Conservation (phyloP, 2,888 invertebrate genomes). For the Venusia cambrica region DNA sequence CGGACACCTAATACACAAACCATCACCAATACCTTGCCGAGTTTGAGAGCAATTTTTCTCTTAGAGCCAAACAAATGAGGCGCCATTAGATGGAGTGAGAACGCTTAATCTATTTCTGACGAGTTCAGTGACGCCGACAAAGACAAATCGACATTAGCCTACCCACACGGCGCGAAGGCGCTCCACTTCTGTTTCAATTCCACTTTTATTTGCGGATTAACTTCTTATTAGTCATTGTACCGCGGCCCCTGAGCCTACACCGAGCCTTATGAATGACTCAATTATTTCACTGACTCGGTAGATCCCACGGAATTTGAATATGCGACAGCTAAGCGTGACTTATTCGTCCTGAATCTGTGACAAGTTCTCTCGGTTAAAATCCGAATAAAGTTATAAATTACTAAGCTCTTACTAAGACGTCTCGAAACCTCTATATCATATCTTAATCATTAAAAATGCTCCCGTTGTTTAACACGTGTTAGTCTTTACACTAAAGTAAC, state of each 20-base stretch:
- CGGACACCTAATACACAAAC: constrained; percentile 62
- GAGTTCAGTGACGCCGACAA: constrained; percentile 81
- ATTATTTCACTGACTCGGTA: constrained; percentile 71
- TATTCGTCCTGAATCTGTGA: constrained; percentile 35
- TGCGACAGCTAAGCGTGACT: constrained; percentile 40
- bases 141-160: constrained; percentile 80
- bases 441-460: constrained; percentile 43
- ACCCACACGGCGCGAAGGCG: constrained; percentile 78
- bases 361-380: constrained; percentile 18
- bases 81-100: constrained; percentile 80
- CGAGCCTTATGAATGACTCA: constrained; percentile 79
- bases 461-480: constrained; percentile 54
- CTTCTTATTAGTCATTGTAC: constrained; percentile 80
- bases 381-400: constrained; percentile 22
- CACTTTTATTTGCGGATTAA: constrained; percentile 81
- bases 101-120: constrained; percentile 82
- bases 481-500: constrained; percentile 47
- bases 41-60: constrained; percentile 79
- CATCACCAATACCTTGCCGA: constrained; percentile 73
- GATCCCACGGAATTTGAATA: constrained; percentile 35
- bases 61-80: constrained; percentile 81
- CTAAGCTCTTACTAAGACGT: constrained; percentile 29
- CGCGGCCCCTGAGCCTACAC: constrained; percentile 59
- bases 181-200: constrained; percentile 80
- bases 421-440: constrained; percentile 31